These are phyloP conservation scores for Lynx canadensis DNA, from an alignment of 2,113 vertebrate species.

Conservation along the genomic window DNA sequence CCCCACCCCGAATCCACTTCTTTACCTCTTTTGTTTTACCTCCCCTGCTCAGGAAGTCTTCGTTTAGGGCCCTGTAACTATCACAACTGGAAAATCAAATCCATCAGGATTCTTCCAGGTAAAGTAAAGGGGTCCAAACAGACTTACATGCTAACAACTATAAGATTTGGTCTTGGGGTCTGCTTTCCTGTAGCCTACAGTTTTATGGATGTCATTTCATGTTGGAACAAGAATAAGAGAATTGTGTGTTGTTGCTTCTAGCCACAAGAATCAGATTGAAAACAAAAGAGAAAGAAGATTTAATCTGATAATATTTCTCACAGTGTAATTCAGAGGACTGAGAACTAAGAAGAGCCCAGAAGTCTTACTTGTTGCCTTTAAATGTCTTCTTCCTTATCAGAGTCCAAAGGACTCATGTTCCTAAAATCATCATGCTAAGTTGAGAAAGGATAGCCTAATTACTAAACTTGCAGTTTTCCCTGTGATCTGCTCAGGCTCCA, in stretches of 20 bases:
- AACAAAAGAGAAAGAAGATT: slow-evolving; percentile 28
- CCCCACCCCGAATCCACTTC: not conserved
- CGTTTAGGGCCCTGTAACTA: not conserved
- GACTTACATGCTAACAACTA: not conserved
- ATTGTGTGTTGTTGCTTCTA: slow-evolving; percentile 6
- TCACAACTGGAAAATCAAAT: not conserved
- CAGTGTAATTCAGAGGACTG: not conserved
- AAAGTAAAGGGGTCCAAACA: not conserved
- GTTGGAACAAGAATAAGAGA: not conserved
- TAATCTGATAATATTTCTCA: not conserved
- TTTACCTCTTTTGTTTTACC: not conserved
- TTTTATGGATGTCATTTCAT: not conserved
- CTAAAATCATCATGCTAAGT: not conserved
- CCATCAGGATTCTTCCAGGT: not conserved
- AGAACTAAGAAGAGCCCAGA: not conserved
- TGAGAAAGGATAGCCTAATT: not conserved
- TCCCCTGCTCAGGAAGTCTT: not conserved
- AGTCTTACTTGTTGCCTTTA: slow-evolving; percentile 28
- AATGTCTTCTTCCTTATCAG: slow-evolving; percentile 41
- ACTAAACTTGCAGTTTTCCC: not conserved
- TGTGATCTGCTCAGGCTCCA: not conserved
- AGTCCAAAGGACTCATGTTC: slow-evolving; percentile 20
- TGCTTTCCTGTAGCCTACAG: not conserved
- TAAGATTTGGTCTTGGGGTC: not conserved
- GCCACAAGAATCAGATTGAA: slow-evolving; percentile 50